Conservation (phyloP, 92 coral and sea anemone genomes). For the Zoanthus sansibaricus region DNA sequence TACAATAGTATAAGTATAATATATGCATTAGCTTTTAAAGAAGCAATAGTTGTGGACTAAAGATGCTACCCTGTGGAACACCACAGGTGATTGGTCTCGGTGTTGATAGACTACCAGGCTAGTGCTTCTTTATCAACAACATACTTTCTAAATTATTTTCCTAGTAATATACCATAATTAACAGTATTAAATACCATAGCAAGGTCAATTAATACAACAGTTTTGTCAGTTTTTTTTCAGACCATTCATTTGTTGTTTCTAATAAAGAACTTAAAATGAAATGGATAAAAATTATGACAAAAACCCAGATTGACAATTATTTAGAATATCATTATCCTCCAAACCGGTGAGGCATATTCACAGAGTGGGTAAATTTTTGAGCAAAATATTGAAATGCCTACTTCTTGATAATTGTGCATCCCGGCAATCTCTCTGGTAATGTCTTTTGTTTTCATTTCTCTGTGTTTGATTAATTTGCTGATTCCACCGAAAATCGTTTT, state of each 20-base stretch:
- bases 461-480: too few relatives aligned
- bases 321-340: slow-evolving; percentile 21
- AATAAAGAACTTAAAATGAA: slow-evolving; percentile 1
- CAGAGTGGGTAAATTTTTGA: background rate
- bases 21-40: background rate
- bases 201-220: too few relatives aligned
- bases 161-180: background rate
- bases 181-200: background rate
- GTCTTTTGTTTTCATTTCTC: too few relatives aligned
- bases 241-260: slow-evolving; percentile 6
- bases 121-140: slow-evolving; percentile 13
- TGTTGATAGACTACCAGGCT: slow-evolving; percentile 12
- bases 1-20: too few relatives aligned
- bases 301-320: slow-evolving; percentile 46
- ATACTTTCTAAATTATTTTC: background rate
- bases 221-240: too few relatives aligned
- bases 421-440: too few relatives aligned
- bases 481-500: too few relatives aligned
- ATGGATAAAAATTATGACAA: background rate
- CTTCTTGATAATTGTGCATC: too few relatives aligned
- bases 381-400: background rate
- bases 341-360: too few relatives aligned
- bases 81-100: slow-evolving; percentile 51
- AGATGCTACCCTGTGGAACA: slow-evolving; percentile 55
- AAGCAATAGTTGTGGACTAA: slow-evolving; percentile 58